Base-by-base conservation (phyloP, 2,888 invertebrate genomes). In the Drosophila borealis region DNA sequence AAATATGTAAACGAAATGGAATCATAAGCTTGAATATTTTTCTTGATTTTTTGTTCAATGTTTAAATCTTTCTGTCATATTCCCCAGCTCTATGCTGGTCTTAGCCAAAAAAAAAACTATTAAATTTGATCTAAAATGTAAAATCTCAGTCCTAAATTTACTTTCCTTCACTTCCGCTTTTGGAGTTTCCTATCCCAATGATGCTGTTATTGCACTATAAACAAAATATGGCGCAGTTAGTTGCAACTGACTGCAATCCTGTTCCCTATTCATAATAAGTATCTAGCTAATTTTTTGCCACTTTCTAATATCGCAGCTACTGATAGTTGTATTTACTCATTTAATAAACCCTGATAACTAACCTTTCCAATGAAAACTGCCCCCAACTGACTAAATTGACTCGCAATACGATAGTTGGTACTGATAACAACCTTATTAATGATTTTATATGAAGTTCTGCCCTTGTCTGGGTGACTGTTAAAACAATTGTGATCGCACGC, bases 371-470 rank as follows among this genome's bases (percentile, higher is more conserved):
- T 50, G 19, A 29, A 49, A 42, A 45, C n/a, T 41, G n/a, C 39
- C 42, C 39, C 19, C 46, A 60, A 51, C 33, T 39, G 48, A 21
- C 39, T 44, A 8, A 25, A 34, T n/a, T 4, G 3, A 46, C 37
- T n/a, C 13, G 8, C n/a, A 37, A 8, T 44, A 44, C 36, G 72
- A 61, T 73, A 64, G 60, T 57, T 53, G 5, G 8, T 19, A 34
- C 37, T 29, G 75, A 75, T 75, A 73, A 54, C 45, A 59, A 65
- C 68, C 39, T 49, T 65, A 76, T 78, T 73, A 76, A 73, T 55
- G 57, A 42, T 62, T 39, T 59, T 62, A 59, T 65, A 76, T 73
- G 68, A 53, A 76, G 68, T 68, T 57, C 54, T n/a, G 34, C 37
- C 25, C 39, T 19, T 55, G 11, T 50, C 6, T 36, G 25, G 33